phyloP scores from a whole-genome alignment of 2,797 vertebrate genomes.

The Tauraco hartlaubi region DNA sequence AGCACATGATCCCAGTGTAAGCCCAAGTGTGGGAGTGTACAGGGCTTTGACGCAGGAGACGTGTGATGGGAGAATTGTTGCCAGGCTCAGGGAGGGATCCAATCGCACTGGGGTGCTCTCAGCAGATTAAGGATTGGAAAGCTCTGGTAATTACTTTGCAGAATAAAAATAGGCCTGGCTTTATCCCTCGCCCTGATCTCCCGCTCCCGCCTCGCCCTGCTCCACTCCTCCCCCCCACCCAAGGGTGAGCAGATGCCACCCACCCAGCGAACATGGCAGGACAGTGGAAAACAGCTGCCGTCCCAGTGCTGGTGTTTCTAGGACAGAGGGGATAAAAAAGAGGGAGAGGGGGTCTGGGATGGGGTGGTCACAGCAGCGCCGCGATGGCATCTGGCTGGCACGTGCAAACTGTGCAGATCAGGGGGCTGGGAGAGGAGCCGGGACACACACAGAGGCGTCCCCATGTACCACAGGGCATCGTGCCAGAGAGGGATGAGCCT shows the following conservation, averaged over 20 bases:
- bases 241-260: neutral
- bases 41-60: slow-evolving; percentile 60
- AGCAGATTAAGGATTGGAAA: slow-evolving; percentile 61
- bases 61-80: slow-evolving; percentile 48
- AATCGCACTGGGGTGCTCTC: slow-evolving; percentile 41
- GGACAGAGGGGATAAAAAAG: neutral
- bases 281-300: neutral
- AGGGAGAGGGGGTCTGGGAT: neutral
- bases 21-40: slow-evolving; percentile 47
- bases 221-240: neutral
- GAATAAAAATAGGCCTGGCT: slow-evolving; percentile 56
- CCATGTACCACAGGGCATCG: fast-evolving
- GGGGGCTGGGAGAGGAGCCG: neutral
- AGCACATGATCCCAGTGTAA: slow-evolving; percentile 27
- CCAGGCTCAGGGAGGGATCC: slow-evolving; percentile 54
- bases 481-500: neutral
- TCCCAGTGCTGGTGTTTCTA: neutral
- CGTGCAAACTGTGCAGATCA: neutral
- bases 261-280: fast-evolving
- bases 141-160: slow-evolving; percentile 68
- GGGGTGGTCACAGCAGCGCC: neutral
- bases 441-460: neutral
- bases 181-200: slow-evolving; percentile 48
- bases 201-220: neutral
- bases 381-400: neutral